Evolutionary conservation across 2,113 vertebrate genomes (phyloP).

Genomic region (Laticauda laticaudata): DNA sequence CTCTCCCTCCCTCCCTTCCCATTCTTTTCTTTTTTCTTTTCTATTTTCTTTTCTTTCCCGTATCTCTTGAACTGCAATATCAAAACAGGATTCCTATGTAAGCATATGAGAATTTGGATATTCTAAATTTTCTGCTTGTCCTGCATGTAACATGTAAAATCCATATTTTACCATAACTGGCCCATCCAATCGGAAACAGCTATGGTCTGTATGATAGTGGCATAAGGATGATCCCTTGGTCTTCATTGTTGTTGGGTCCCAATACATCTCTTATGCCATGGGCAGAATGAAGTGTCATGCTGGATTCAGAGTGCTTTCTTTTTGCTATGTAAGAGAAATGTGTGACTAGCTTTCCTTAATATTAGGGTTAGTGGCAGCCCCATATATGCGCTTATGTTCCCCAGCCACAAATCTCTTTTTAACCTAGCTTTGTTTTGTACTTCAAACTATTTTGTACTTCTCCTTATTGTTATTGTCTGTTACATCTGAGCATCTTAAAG

Average conservation of each 20-base stretch:
- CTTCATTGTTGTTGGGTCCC: not conserved
- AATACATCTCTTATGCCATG: not conserved
- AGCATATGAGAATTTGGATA: not conserved
- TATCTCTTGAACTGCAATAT: not conserved
- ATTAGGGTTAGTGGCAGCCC: fast-evolving
- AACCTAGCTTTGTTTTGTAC: not conserved
- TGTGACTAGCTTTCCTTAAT: not conserved
- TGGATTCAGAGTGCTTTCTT: not conserved
- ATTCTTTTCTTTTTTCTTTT: not conserved
- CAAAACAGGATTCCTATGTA: not conserved
- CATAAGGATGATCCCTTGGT: fast-evolving
- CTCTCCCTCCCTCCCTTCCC: not conserved
- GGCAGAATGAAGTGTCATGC: not conserved
- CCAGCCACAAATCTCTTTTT: not conserved
- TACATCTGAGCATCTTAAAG: not conserved
- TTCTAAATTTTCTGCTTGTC: not conserved
- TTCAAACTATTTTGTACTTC: not conserved
- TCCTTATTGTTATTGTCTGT: not conserved
- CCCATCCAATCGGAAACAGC: fast-evolving
- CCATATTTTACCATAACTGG: fast-evolving
- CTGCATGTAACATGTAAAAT: too few relatives aligned
- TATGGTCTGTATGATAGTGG: not conserved
- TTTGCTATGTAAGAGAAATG: not conserved
- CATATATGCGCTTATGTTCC: fast-evolving
- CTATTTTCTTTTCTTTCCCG: not conserved